These are phyloP conservation scores for Tetragonula carbonaria DNA, from an alignment of 2,888 invertebrate species.

Conservation along the genomic window DNA sequence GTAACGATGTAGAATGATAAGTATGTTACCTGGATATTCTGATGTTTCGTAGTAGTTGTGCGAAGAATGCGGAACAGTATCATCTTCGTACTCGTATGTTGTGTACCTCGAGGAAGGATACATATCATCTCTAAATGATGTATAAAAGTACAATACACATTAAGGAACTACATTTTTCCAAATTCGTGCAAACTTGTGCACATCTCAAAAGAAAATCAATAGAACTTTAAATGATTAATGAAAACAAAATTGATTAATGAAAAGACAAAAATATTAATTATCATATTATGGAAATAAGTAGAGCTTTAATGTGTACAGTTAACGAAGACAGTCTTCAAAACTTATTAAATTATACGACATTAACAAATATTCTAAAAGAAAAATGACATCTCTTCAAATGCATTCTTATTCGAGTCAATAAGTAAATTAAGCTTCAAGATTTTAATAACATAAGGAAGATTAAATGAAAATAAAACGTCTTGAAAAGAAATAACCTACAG, in stretches of 20 bases:
- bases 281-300: not conserved
- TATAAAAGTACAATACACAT: constrained; percentile 23
- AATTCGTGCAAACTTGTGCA: not conserved
- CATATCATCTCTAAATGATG: constrained; percentile 74
- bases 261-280: not conserved
- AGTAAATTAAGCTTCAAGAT: not conserved
- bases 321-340: not conserved
- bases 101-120: constrained; percentile 79
- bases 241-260: not conserved
- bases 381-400: not conserved
- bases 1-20: constrained; percentile 12
- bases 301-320: too few species aligned
- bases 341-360: not conserved
- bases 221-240: not conserved
- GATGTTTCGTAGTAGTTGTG: constrained; percentile 85
- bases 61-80: constrained; percentile 79
- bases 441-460: not conserved
- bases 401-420: not conserved
- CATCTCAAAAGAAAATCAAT: not conserved
- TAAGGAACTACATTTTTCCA: constrained; percentile 4
- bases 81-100: constrained; percentile 82
- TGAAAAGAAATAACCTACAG: not conserved
- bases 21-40: constrained; percentile 83
- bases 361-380: not conserved
- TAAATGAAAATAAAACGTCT: not conserved